Base-by-base conservation (phyloP, 2,113 vertebrate genomes). In the Sigmodon hispidus region DNA sequence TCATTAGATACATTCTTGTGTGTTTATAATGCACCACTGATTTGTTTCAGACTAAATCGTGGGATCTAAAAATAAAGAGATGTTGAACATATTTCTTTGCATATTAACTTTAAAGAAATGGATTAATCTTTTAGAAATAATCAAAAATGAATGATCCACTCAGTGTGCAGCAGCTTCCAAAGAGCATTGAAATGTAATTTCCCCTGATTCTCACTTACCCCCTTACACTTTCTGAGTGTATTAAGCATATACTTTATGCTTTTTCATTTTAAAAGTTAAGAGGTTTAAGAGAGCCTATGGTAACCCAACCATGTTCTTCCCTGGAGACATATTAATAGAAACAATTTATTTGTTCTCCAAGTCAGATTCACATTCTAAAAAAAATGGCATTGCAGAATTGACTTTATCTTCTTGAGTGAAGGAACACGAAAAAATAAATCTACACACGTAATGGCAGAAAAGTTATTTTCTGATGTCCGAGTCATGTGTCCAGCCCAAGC, bases 21-120 rank as follows among this genome's bases (percentile, higher is more conserved):
- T 97, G 95, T 97, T 97, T 97, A 98, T 98, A 97, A 97, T 89
- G 91, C 92, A 90, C n/a, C 95, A 96, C 92, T 97, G 97, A 92
- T 95, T 98, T 96, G 96, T 97, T 98, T 97, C 94, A 95, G 81
- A 93, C 90, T 88, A 95, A 79, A 77, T 94, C 65, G 55, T 93
- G 89, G 93, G 89, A 96, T 88, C 97, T 94, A 97, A 98, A 97
- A 93, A 97, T 89, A 91, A 96, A 98, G 96, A 52, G 89, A 96
- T 94, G 95, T 89, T 89, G 95, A 97, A 98, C 91, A 70, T 95
- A 97, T 97, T 97, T 97, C 95, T 92, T 92, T 94, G 93, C 89
- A 98, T 97, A 97, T 95, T 89, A 94, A 96, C 95, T 95, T 96
- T 92, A 98, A 97, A 98, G 93, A 97, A 93, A 96, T 92, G 95